Evolutionary conservation across 1,140 invertebrate species (phyloP).

Genomic region (Dinoponera quadriceps): DNA sequence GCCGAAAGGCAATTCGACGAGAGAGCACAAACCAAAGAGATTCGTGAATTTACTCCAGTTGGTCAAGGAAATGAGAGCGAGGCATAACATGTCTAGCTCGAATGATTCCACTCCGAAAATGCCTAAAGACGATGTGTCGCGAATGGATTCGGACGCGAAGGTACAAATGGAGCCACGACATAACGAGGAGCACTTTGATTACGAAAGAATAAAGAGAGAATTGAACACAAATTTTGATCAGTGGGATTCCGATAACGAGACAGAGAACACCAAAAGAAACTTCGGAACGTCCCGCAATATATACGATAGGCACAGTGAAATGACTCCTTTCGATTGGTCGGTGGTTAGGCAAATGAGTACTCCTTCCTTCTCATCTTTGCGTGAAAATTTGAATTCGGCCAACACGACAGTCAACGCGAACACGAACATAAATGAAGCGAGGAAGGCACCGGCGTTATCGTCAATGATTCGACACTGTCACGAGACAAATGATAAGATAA

Average conservation of each 20-base stretch:
- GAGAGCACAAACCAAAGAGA: neutral
- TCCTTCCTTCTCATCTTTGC: neutral
- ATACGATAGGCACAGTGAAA: conserved; percentile 41
- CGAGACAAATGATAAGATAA: neutral
- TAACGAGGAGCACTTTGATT: neutral
- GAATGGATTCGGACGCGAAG: neutral
- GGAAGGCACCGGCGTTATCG: neutral
- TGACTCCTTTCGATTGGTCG: conserved; percentile 67
- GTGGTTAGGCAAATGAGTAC: neutral
- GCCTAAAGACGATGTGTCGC: neutral
- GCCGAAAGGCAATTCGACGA: neutral
- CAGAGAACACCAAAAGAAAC: neutral
- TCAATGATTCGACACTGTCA: too few relatives aligned
- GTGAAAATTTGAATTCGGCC: neutral
- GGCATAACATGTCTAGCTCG: neutral
- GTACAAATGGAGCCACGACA: neutral
- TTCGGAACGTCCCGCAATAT: conserved; percentile 35
- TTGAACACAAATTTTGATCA: neutral
- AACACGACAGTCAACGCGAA: neutral
- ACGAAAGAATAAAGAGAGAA: too few relatives aligned
- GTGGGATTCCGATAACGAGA: conserved; percentile 18
- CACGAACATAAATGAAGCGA: neutral
- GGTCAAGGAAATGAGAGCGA: neutral
- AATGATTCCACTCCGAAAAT: neutral
- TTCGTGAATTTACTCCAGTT: neutral